These are phyloP conservation scores for Machaerirhynchus nigripectus DNA, from an alignment of 2,113 vertebrate genomes.

Conservation along the genomic window DNA sequence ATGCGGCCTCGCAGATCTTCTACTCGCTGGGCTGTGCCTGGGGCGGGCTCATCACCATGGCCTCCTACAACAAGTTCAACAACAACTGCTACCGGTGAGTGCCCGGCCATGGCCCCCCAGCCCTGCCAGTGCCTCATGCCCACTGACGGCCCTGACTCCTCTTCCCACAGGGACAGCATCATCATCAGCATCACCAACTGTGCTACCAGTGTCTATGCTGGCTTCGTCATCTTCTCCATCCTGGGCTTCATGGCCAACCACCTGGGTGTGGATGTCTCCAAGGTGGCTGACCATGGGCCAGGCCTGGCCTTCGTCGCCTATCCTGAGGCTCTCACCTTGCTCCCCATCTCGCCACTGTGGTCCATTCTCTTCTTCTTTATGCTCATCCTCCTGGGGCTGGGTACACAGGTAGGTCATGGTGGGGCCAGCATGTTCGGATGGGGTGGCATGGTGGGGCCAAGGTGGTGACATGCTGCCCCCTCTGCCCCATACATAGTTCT, in stretches of 20 bases:
- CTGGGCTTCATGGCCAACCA: conserved; percentile 97
- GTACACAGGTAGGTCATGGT: conserved; percentile 87
- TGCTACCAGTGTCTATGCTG: conserved; percentile 93
- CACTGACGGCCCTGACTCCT: accelerated
- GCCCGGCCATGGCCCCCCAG: accelerated
- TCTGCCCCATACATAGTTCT: conserved; percentile 77
- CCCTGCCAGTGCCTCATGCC: accelerated
- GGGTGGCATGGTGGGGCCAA: neutral
- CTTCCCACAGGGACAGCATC: conserved; percentile 89
- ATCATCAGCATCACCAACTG: conserved; percentile 99
- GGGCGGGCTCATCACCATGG: conserved; percentile 98
- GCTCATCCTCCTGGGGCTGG: conserved; percentile 95
- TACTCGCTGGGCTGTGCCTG: conserved; percentile 97
- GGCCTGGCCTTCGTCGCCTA: conserved; percentile 96
- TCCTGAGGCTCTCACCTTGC: conserved; percentile 93
- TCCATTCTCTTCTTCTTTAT: conserved; percentile 99
- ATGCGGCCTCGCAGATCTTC: conserved; percentile 97
- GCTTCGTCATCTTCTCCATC: conserved; percentile 99
- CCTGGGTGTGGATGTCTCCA: conserved; percentile 90
- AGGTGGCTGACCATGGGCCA: conserved; percentile 93
- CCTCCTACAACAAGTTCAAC: conserved; percentile 98
- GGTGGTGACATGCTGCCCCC: neutral
- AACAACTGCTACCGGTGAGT: conserved; percentile 97
- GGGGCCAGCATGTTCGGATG: neutral
- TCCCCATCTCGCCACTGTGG: conserved; percentile 94